Base-by-base conservation (phyloP, 1,140 invertebrate species). In the Hyles euphorbiae region DNA sequence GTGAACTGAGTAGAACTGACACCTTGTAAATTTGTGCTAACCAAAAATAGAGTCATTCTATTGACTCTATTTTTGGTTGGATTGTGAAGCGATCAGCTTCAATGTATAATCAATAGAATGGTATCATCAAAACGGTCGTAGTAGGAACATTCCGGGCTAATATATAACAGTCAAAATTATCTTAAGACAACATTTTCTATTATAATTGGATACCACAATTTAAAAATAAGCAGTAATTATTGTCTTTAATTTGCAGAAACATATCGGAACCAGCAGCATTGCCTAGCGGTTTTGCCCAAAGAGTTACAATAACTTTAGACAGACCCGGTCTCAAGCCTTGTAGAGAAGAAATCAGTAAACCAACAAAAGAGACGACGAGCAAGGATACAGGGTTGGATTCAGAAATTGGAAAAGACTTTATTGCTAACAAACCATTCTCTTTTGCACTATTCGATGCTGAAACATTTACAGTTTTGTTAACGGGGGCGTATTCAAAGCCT, bases 241-340 rank as follows among this genome's bases (percentile, higher is more conserved):
- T 10, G 4, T 11, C 5, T 10, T 34, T n/a, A 32, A 2, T 36
- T 43, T 47, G 4, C 56, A 58, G 61, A 47, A 40, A 49, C 12
- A 58, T 63, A 32, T 63, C 61, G 5, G 4, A 50, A 2, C 61
- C 61, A 0, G 52, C 56, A 7, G 56, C 52, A 9, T 46, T 58
- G 3, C 61, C 61, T 3, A 58, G 56, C 36, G 11, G 34, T 7
- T 63, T 43, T 11, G 36, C 58, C n/a, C 61, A 63, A 33, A 51
- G 61, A 4, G 11, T 36, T 0, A 63, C 56, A n/a, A 32, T 63
- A 3, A 44, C 44, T 3, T 32, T 63, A 8, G 40, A 63, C 22
- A 48, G 36, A 44, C 8, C 10, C 6, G 61, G 61, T 22, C 3
- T 63, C 4, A 36, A 11, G 9, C 22, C 51, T 6, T 7, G 36